phyloP scores from a whole-genome alignment of 64 coral and sea anemone genomes.

The Montipora sp. region DNA sequence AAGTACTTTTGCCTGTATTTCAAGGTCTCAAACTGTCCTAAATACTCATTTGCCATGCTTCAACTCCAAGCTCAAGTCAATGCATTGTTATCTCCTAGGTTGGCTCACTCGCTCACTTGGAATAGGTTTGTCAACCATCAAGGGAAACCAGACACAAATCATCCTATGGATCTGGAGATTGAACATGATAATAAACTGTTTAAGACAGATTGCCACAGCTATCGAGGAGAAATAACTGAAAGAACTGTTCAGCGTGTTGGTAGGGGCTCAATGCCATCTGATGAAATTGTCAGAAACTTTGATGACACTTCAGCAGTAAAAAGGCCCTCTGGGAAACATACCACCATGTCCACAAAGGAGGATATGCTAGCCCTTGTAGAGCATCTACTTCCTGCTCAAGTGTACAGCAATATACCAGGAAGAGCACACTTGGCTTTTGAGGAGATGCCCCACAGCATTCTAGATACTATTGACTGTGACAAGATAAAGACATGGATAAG shows the following conservation, averaged over 20 bases:
- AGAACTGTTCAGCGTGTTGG: slow-evolving; percentile 57
- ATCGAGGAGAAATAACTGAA: slow-evolving; percentile 65
- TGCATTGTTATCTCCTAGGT: slow-evolving; percentile 29
- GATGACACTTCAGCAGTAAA: slow-evolving; percentile 37
- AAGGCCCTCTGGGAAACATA: slow-evolving; percentile 66
- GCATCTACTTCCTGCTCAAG: slow-evolving; percentile 6
- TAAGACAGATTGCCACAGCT: slow-evolving; percentile 73
- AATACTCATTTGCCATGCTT: slow-evolving; percentile 58
- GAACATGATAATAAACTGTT: slow-evolving; percentile 79
- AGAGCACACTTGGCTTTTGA: slow-evolving; percentile 43
- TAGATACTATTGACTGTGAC: background rate
- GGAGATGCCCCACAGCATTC: slow-evolving; percentile 28
- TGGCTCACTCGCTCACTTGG: slow-evolving; percentile 60
- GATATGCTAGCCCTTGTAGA: too few species aligned
- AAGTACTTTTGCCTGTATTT: slow-evolving; percentile 56
- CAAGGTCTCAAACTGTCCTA: slow-evolving; percentile 51
- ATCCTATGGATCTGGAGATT: slow-evolving; percentile 68
- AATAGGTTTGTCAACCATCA: slow-evolving; percentile 72
- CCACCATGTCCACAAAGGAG: too few species aligned
- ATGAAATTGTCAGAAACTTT: slow-evolving; percentile 28
- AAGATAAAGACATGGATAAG: slow-evolving; percentile 69
- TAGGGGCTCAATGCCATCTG: background rate
- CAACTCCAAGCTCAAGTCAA: slow-evolving; percentile 69
- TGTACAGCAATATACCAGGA: slow-evolving; percentile 54
- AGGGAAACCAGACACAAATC: slow-evolving; percentile 35